Percentiles rank a stretch among this genome's conserved stretches.
Evolutionary conservation across 2,888 invertebrate species (phyloP).

Genomic region (Metellina segmentata): DNA sequence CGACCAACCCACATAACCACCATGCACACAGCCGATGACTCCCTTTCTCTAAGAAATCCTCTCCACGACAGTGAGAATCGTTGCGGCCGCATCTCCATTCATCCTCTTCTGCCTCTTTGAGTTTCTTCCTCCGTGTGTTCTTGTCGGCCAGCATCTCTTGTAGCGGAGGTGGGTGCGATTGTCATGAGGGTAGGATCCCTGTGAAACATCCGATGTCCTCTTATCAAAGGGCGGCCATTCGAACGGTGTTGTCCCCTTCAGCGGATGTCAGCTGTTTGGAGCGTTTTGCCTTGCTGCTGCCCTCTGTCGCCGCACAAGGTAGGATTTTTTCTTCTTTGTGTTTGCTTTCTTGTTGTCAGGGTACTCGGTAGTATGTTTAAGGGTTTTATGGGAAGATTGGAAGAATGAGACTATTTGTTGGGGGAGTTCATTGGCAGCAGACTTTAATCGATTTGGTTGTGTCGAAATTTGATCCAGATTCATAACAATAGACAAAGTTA

Average conservation of each 20-base stretch:
- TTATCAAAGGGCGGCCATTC: slow-evolving; percentile 31
- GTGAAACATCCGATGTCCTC: slow-evolving; percentile 26
- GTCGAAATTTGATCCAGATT: no score
- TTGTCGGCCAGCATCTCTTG: background rate
- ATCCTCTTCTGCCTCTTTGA: background rate
- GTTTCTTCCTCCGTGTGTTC: background rate
- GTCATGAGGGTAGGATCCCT: slow-evolving; percentile 34
- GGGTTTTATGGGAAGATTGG: no score
- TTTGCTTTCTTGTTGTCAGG: background rate
- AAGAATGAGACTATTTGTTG: no score
- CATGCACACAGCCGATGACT: slow-evolving; percentile 9
- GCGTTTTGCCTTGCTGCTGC: slow-evolving; percentile 39
- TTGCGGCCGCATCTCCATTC: no score
- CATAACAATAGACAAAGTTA: no score
- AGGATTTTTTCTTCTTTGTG: background rate
- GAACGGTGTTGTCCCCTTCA: slow-evolving; percentile 37
- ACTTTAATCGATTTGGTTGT: no score
- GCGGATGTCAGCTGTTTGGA: slow-evolving; percentile 60
- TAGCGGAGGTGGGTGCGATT: slow-evolving; percentile 19
- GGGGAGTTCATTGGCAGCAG: no score
- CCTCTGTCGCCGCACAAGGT: slow-evolving; percentile 50
- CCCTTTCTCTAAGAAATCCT: background rate
- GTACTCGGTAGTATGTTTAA: no score
- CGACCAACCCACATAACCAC: background rate
- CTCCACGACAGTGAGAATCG: background rate